A percentile compares a stretch with the other conserved stretches of the same genome.
Conservation (phyloP, 2,113 vertebrate genomes). For the Oophaga pumilio region DNA sequence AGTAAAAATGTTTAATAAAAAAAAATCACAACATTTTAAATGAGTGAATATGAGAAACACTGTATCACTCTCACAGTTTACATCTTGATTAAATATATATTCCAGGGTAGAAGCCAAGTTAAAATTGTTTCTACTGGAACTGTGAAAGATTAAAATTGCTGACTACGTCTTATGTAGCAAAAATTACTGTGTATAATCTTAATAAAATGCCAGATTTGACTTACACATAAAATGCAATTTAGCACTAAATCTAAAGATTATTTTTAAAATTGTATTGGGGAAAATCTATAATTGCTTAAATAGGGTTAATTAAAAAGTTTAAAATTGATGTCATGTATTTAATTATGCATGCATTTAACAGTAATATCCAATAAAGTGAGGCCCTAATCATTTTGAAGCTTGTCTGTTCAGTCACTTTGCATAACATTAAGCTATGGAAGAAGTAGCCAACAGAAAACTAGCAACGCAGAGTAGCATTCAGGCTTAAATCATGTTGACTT, state of each 20-base stretch:
- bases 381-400: not conserved
- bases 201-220: not conserved
- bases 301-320: not conserved
- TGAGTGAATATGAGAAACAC: not conserved
- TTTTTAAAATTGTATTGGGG: not conserved
- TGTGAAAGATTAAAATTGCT: not conserved
- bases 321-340: not conserved
- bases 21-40: not conserved
- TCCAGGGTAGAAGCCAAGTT: not conserved
- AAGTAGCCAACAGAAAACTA: not conserved
- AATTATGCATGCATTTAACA: not conserved
- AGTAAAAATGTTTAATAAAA: not conserved
- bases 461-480: not conserved
- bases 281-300: constrained; percentile 15
- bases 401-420: not conserved
- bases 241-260: not conserved
- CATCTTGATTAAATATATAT: not conserved
- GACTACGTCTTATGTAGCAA: not conserved
- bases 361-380: not conserved
- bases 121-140: not conserved
- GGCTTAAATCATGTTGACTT: too few species aligned
- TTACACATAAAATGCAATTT: not conserved
- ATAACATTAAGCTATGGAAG: not conserved
- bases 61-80: not conserved
- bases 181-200: not conserved